Evolutionary conservation across 2,888 invertebrate species (phyloP), one percentile per base, ranked within the genome.

Genomic region (Notodonta ziczac): DNA sequence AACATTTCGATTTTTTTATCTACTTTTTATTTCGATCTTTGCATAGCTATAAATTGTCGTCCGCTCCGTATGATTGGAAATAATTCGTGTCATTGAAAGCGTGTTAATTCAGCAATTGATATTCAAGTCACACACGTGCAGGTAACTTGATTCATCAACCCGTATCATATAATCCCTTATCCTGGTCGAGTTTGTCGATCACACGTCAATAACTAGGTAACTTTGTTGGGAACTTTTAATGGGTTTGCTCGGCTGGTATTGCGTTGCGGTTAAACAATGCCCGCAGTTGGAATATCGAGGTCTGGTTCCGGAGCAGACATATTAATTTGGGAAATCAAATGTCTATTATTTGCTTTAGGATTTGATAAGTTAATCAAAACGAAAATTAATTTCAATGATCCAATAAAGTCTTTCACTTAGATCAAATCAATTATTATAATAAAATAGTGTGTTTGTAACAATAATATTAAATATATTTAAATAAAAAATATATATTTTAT

Each of bases 151-250:
- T 58, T 54, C 16, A 62, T 40, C 57, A 60, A 50, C 59, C 8
- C 35, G 52, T 59, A 50, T 58, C 16, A 48, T 42, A 57, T 40
- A 44, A 50, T 10, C 67, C 62, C 53, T 60, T 57, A 48, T 59
- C 50, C 51, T 52, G 51, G 51, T 62, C 13, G 60, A 63, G 52
- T 69, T 57, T 61, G 62, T 65, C 59, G 61, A 69, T 58, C 57
- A 58, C 57, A 62, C 53, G 60, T 71, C 64, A 65, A 69, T 65
- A 58, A 64, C 56, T 66, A 57, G 51, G 32, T 16, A 63, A 74
- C 62, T 65, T 65, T 55, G 66, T 62, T 58, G 14, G 6, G 55
- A 74, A 74, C 62, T 74, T 71, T 65, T 63, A 65, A 65, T 72
- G 58, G 67, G 60, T 65, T 67, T 52, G n/a, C 53, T 52, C 8